phyloP scores from a whole-genome alignment of 2,888 invertebrate genomes.

The Trichacis sp. region DNA sequence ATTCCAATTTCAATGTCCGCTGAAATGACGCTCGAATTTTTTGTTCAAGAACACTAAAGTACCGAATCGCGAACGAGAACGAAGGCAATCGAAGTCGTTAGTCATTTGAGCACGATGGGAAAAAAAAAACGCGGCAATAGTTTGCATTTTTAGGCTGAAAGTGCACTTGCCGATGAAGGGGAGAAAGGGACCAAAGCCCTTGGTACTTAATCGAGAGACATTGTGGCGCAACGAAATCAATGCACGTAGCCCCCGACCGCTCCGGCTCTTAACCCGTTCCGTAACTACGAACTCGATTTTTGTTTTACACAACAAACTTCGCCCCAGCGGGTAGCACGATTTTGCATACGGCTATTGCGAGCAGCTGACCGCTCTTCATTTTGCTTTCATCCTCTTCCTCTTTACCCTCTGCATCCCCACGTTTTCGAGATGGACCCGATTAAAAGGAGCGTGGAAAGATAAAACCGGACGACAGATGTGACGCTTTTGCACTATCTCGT shows the following conservation, averaged over 20 bases:
- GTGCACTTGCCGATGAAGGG: slow-evolving; percentile 21
- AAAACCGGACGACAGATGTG: slow-evolving; percentile 65
- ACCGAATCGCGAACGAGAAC: not conserved
- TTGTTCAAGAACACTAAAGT: not conserved
- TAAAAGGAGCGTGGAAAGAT: slow-evolving; percentile 57
- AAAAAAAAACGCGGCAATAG: not conserved
- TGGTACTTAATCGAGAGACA: slow-evolving; percentile 11
- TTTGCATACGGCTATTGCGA: slow-evolving; percentile 41
- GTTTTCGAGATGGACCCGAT: slow-evolving; percentile 53
- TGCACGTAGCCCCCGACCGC: slow-evolving; percentile 2
- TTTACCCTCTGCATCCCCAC: slow-evolving; percentile 42
- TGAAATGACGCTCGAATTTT: not conserved
- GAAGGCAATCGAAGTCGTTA: not conserved
- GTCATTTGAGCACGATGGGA: not conserved
- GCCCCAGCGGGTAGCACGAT: slow-evolving; percentile 26
- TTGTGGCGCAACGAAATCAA: slow-evolving; percentile 28
- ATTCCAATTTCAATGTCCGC: no score
- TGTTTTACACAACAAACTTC: slow-evolving; percentile 15
- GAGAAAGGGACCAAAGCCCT: slow-evolving; percentile 2
- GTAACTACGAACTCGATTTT: not conserved
- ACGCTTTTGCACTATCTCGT: slow-evolving; percentile 40
- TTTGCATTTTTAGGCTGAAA: not conserved
- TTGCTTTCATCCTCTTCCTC: slow-evolving; percentile 40
- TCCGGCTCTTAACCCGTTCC: slow-evolving; percentile 3
- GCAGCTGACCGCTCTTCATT: slow-evolving; percentile 58